Conservation (phyloP, 2,888 invertebrate genomes). For the Megastigmus dorsalis region DNA sequence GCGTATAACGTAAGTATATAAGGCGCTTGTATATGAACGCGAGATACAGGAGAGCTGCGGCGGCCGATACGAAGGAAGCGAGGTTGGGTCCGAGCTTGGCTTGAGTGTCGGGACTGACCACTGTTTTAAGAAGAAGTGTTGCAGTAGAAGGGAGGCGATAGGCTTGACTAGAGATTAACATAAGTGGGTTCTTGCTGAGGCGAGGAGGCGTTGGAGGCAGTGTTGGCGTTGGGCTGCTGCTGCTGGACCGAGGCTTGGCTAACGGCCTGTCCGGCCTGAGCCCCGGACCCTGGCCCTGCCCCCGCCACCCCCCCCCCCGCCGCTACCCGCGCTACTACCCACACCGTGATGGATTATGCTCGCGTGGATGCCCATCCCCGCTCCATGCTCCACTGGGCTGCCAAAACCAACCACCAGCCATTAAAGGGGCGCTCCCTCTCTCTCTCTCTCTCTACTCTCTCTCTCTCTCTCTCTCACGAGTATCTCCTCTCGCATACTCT, state of each 20-base stretch:
- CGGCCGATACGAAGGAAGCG: constrained; percentile 37
- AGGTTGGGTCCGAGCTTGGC: constrained; percentile 54
- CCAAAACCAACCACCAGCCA: constrained; percentile 75
- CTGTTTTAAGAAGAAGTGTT: constrained; percentile 75
- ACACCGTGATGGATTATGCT: constrained; percentile 74
- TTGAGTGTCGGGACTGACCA: constrained; percentile 74
- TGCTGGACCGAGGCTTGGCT: no score
- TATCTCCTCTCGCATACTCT: not conserved
- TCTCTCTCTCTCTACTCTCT: constrained; percentile 58
- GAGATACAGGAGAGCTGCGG: no score
- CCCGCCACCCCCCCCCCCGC: constrained; percentile 74
- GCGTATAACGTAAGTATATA: not conserved
- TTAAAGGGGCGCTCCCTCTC: constrained; percentile 73
- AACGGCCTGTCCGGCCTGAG: constrained; percentile 1
- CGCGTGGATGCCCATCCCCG: constrained; percentile 75
- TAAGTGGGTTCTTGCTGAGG: constrained; percentile 90
- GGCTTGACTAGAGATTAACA: constrained; percentile 90
- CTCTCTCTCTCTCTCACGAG: not conserved
- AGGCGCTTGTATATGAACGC: not conserved
- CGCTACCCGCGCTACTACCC: constrained; percentile 75
- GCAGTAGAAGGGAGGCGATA: constrained; percentile 75
- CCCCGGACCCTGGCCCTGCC: no score
- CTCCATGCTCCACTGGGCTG: constrained; percentile 77
- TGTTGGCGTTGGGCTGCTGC: constrained; percentile 75
- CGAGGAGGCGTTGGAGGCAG: constrained; percentile 76